These are phyloP conservation scores for Samia ricini DNA, from an alignment of 1,140 invertebrate species.

Conservation along the genomic window DNA sequence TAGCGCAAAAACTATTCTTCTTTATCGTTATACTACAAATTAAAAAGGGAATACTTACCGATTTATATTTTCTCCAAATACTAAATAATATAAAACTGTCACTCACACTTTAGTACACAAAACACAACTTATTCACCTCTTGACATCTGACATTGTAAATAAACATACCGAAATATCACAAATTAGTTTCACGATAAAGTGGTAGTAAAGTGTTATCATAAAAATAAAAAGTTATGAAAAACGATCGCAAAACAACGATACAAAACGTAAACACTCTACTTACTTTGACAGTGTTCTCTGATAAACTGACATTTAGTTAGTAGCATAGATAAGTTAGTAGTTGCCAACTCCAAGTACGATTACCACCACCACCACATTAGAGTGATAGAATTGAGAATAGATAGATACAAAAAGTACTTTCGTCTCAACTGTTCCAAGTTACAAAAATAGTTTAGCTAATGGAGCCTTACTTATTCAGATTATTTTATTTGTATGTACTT, in stretches of 20 bases:
- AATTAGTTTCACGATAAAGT: slow-evolving; percentile 50
- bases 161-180: slow-evolving; percentile 47
- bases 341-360: slow-evolving; percentile 52
- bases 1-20: slow-evolving; percentile 2
- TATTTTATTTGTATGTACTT: not conserved
- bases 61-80: slow-evolving; percentile 67
- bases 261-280: slow-evolving; percentile 75
- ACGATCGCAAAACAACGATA: slow-evolving; percentile 73
- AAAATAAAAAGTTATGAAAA: slow-evolving; percentile 71
- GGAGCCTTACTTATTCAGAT: not conserved
- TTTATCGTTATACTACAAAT: slow-evolving; percentile 2
- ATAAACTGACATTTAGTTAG: slow-evolving; percentile 63
- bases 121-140: slow-evolving; percentile 72
- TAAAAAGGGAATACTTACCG: slow-evolving; percentile 48
- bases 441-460: too few species aligned
- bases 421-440: slow-evolving; percentile 31
- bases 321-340: too few species aligned
- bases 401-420: slow-evolving; percentile 50
- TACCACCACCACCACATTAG: slow-evolving; percentile 24
- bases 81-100: slow-evolving; percentile 73
- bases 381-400: not conserved
- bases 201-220: slow-evolving; percentile 54
- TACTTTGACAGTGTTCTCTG: slow-evolving; percentile 69
- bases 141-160: slow-evolving; percentile 72
- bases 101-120: slow-evolving; percentile 69